A percentile compares a stretch with the other conserved stretches of the same genome.
Conservation (phyloP, 2,113 vertebrate genomes). For the Triplophysa rosa region DNA sequence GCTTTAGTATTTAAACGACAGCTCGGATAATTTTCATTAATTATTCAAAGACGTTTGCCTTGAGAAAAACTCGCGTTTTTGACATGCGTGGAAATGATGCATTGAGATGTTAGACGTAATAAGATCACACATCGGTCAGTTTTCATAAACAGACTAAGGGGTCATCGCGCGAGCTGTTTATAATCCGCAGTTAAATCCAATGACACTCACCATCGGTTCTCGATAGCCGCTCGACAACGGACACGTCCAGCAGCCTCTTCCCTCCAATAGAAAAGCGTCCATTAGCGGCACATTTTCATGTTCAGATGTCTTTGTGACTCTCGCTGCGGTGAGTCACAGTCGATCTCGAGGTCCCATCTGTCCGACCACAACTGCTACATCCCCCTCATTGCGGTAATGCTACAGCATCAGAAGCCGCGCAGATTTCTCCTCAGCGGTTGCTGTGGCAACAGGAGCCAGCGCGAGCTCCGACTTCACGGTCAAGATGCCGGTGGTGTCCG, state of each 20-base stretch:
- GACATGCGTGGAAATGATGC: background rate
- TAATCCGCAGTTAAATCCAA: conserved; percentile 21
- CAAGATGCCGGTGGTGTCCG: conserved; percentile 9
- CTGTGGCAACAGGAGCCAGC: conserved; percentile 68
- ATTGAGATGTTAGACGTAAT: background rate
- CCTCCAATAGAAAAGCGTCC: background rate
- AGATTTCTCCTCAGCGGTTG: conserved; percentile 61
- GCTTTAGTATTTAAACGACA: background rate
- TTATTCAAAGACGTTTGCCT: conserved; percentile 13
- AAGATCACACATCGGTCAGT: no score
- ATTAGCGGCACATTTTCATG: conserved; percentile 27
- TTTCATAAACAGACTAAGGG: background rate
- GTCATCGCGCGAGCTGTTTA: background rate
- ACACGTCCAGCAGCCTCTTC: background rate
- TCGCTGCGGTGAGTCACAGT: conserved; percentile 62
- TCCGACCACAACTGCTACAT: conserved; percentile 53
- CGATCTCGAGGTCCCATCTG: conserved; percentile 61
- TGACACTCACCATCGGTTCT: conserved; percentile 47
- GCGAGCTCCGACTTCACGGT: conserved; percentile 50
- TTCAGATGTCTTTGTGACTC: conserved; percentile 32
- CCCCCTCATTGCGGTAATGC: conserved; percentile 66
- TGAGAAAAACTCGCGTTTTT: background rate
- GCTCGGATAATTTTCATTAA: background rate
- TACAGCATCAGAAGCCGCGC: conserved; percentile 56
- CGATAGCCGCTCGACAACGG: conserved; percentile 1